Conservation (phyloP, 2,797 vertebrate genomes). For the Alosa sapidissima region DNA sequence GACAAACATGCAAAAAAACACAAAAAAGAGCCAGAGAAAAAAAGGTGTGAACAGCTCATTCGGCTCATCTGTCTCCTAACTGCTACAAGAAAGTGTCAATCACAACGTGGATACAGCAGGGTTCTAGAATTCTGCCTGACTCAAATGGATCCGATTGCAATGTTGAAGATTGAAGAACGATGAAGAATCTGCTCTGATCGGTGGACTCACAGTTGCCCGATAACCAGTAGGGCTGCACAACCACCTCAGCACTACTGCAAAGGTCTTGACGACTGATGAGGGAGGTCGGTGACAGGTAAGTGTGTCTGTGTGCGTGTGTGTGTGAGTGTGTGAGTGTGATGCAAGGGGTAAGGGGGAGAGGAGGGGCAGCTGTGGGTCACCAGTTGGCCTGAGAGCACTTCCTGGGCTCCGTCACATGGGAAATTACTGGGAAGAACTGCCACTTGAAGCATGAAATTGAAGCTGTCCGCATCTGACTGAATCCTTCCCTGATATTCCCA, state of each 20-base stretch:
- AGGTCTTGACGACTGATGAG: not conserved
- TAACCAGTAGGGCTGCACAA: not conserved
- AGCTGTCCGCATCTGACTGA: slow-evolving; percentile 69
- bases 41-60: not conserved
- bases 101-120: not conserved
- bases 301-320: not conserved
- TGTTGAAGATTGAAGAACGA: too few species aligned
- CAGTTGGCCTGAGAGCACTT: slow-evolving; percentile 31
- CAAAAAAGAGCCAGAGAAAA: slow-evolving; percentile 7
- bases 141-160: not conserved
- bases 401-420: slow-evolving; percentile 65
- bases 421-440: slow-evolving; percentile 70
- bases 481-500: slow-evolving; percentile 71
- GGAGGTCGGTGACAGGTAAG: not conserved
- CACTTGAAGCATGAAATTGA: slow-evolving; percentile 82
- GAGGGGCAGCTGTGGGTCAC: slow-evolving; percentile 8
- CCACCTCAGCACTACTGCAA: not conserved
- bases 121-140: not conserved
- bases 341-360: not conserved
- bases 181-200: not conserved
- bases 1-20: not conserved
- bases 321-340: not conserved
- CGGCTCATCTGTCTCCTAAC: not conserved
- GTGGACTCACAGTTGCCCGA: not conserved
- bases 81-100: not conserved